Evolutionary conservation across 2,888 invertebrate genomes (phyloP), one percentile per base, ranked within the genome.

Genomic region (Calliphora vomitoria): DNA sequence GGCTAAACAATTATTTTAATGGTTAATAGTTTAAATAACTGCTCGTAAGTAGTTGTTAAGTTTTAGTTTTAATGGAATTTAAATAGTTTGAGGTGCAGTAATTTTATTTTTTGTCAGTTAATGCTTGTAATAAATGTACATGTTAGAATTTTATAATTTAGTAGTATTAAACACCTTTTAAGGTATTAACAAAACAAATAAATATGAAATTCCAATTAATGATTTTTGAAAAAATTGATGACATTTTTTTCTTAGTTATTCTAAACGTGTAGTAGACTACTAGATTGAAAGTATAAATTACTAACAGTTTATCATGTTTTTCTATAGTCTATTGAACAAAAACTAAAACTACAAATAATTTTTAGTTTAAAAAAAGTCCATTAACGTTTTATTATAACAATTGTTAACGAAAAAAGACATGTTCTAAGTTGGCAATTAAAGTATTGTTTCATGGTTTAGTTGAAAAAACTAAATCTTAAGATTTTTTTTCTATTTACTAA

Each of bases 381-480:
- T 44, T 64, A 64, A 55, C 13, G 10, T 55, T 81, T 81, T 41
- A 10, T 10, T n/a, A 11, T 41, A 76, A 64, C 66, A 69, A 80
- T 81, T 72, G 25, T 35, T 66, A 15, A 35, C 35, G 44, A 44
- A 11, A 80, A 53, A 76, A 47, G 68, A 44, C 79, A 64, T 75
- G 74, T 74, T 79, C 62, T 74, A 74, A 74, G 62, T 64, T 79
- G 82, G 68, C 75, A 82, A 79, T 82, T 82, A 79, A 76, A 50
- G 76, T 79, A 31, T 82, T 75, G 75, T 80, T 60, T 76, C 35
- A 80, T 83, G 75, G 53, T 76, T 81, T 62, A 44, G 31, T 20
- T 25, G 35, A 55, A 71, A 31, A 20, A 58, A 18, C 11, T 38
- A 47, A 58, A 35, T 35, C 5, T 6, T 35, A 44, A 62, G 4